Percentiles rank a stretch among this genome's conserved stretches.
phyloP scores from a whole-genome alignment of 2,113 vertebrate species.

The Holacanthus passer region DNA sequence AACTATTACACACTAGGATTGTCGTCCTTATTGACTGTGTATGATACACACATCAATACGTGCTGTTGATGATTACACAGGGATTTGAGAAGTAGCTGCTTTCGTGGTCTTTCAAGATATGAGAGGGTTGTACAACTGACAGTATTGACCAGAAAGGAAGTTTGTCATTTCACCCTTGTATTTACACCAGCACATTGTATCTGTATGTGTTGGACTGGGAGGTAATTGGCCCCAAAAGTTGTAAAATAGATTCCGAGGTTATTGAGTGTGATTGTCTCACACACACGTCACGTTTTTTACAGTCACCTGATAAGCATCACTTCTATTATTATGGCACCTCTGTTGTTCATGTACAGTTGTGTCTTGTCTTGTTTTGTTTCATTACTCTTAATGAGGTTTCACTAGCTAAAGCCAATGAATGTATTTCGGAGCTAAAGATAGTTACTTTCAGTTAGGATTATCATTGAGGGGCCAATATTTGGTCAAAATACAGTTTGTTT shows the following conservation, averaged over 20 bases:
- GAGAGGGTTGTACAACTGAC: neutral
- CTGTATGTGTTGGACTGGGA: constrained; percentile 1
- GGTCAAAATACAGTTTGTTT: constrained; percentile 49
- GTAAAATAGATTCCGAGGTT: constrained; percentile 6
- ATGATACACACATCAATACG: neutral
- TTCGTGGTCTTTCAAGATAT: neutral
- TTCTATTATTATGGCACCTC: neutral
- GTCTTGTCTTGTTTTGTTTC: neutral
- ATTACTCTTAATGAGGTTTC: neutral
- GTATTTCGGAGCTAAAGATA: constrained; percentile 13
- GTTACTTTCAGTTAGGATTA: neutral
- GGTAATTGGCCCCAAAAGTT: constrained; percentile 12
- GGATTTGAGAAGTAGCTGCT: neutral
- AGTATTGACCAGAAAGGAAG: neutral
- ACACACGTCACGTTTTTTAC: neutral
- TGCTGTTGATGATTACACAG: neutral
- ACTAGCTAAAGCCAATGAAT: neutral
- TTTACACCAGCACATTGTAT: constrained; percentile 4
- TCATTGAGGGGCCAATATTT: constrained; percentile 18
- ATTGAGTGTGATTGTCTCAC: constrained; percentile 1
- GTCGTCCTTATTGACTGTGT: neutral
- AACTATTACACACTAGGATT: neutral
- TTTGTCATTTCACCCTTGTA: neutral
- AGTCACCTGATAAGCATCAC: neutral
- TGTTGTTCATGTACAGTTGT: neutral